Evolutionary conservation across 2,113 vertebrate species (phyloP).

Genomic region (Silurus meridionalis): DNA sequence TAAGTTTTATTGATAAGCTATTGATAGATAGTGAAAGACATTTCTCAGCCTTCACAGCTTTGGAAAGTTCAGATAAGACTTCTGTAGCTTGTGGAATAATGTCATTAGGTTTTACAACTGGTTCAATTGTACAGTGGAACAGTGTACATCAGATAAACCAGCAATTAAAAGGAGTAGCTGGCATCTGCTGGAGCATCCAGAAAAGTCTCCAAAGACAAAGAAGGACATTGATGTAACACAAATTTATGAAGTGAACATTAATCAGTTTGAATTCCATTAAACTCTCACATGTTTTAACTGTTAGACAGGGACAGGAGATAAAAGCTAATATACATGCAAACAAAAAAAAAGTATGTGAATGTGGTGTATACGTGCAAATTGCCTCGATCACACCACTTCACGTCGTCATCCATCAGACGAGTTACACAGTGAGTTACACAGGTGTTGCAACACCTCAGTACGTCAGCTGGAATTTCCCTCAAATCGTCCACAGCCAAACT

Average conservation of each 20-base stretch:
- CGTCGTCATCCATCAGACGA: background rate
- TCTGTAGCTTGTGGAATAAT: background rate
- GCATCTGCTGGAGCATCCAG: background rate
- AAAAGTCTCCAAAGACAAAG: background rate
- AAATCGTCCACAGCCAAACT: background rate
- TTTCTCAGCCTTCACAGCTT: background rate
- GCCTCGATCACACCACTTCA: background rate
- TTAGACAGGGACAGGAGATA: background rate
- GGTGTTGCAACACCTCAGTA: constrained; percentile 7
- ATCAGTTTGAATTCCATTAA: background rate
- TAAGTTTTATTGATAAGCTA: background rate
- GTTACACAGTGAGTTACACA: background rate
- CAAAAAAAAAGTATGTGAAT: background rate
- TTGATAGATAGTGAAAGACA: background rate
- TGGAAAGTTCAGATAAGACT: background rate
- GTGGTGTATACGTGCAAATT: background rate
- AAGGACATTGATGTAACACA: too few relatives aligned
- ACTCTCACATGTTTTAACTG: background rate
- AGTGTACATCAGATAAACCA: background rate
- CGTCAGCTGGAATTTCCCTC: background rate
- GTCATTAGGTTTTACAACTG: background rate
- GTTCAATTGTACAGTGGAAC: background rate
- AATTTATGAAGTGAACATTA: background rate
- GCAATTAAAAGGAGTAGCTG: background rate
- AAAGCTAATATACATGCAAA: too few relatives aligned